Base-by-base conservation (phyloP, 53 echinoderm and acorn worm genomes). In the Actinopyga echinites region DNA sequence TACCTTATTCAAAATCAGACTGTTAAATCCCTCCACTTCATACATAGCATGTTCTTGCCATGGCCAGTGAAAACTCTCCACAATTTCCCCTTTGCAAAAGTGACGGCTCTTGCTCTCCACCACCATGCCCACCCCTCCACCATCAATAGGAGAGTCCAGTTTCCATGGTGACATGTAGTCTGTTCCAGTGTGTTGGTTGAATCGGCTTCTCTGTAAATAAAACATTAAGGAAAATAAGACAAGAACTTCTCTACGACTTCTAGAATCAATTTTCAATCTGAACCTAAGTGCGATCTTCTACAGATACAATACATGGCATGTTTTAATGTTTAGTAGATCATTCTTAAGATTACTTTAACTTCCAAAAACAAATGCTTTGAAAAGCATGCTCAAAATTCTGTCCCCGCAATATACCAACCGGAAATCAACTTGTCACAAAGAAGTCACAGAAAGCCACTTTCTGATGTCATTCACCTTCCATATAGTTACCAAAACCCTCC, bases 21-120 rank as follows among this genome's bases (percentile, higher is more conserved):
- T 94, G 86, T 96, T 96, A 68, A 96, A 90, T 17, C 97, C 97
- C 36, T 88, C 90, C 32, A 94, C 90, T 57, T 96, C 93, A 83
- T 92, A 79, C 8, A 74, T 67, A 12, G 88, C 84, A 84, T 94
- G 94, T 13, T 80, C 59, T 79, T 94, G 93, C 97, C 97, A 96
- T 21, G 93, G 94, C 92, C 93, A 92, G 65, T 96, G 97, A 63
- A 92, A 92, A 68, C 97, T 90, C 79, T 96, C 97, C 43, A 96
- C 36, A 37, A 96, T 82, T 40, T 96, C 97, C 12, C 97, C 97
- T 55, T 82, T 74, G 55, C 86, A 69, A 79, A 94, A 91, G 19
- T 91, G 82, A 11, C 54, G 31, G 30, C 84, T 84, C 36, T 79
- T 85, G 64, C 93, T 94, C 57, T 94, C 84, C 21, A 96, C 59